Conservation (phyloP, 2,888 invertebrate genomes). For the Nemoura dubitans region DNA sequence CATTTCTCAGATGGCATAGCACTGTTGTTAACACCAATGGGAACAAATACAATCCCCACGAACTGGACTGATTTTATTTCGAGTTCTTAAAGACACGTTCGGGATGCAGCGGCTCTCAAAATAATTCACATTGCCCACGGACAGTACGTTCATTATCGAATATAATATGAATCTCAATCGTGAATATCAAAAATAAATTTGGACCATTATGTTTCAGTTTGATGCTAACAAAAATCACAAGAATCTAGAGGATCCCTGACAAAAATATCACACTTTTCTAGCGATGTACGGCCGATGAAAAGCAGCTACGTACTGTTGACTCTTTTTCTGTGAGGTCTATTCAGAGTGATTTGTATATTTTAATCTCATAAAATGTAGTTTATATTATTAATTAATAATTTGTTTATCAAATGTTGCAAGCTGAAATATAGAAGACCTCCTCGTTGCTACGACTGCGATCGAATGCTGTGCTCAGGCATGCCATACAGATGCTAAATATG, state of each 20-base stretch:
- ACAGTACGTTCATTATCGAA: not conserved
- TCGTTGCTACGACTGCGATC: not conserved
- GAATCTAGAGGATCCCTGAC: too few relatives aligned
- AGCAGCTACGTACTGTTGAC: not conserved
- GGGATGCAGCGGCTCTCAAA: not conserved
- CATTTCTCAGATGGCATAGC: not conserved
- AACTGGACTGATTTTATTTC: not conserved
- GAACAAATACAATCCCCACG: not conserved
- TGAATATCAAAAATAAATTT: not conserved
- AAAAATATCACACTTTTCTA: not conserved
- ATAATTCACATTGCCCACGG: not conserved
- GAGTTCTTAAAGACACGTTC: not conserved
- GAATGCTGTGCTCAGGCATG: not conserved
- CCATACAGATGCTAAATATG: not conserved
- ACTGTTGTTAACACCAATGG: not conserved
- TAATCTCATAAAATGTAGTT: not conserved
- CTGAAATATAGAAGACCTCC: not conserved
- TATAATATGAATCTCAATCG: not conserved
- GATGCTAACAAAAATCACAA: too few relatives aligned
- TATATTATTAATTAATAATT: conserved; percentile 1
- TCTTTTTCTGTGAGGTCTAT: not conserved
- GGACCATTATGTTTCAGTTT: too few relatives aligned
- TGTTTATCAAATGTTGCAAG: conserved; percentile 2
- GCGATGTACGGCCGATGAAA: not conserved
- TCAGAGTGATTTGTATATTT: not conserved